phyloP scores from a whole-genome alignment of 2,888 invertebrate species.

The Tubulanus polymorphus region DNA sequence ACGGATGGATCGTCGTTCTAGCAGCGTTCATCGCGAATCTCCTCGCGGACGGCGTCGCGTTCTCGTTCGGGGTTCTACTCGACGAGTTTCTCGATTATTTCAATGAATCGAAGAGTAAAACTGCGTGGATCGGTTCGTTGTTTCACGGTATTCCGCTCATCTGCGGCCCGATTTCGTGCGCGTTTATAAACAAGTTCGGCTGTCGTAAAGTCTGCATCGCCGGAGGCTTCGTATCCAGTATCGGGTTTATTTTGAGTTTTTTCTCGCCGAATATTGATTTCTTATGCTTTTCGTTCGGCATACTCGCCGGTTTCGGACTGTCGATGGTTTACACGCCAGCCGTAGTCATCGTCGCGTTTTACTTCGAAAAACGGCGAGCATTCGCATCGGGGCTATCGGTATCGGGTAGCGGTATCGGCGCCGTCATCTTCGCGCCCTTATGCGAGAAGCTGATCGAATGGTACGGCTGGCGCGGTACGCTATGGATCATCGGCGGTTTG shows the following conservation, averaged over 20 bases:
- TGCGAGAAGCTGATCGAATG: constrained; percentile 39
- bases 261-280: constrained; percentile 39
- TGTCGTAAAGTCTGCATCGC: constrained; percentile 44
- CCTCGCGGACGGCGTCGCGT: constrained; percentile 87
- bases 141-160: constrained; percentile 85
- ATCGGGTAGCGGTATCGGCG: constrained; percentile 52
- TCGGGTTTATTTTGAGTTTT: constrained; percentile 42
- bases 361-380: constrained; percentile 51
- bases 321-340: constrained; percentile 51
- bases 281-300: constrained; percentile 49
- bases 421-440: constrained; percentile 48
- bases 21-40: constrained; percentile 85
- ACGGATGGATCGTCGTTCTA: constrained; percentile 89
- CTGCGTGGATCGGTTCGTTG: constrained; percentile 84
- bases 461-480: constrained; percentile 49
- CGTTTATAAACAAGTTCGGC: constrained; percentile 47
- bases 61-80: constrained; percentile 86
- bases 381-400: constrained; percentile 52
- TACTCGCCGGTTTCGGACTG: constrained; percentile 48
- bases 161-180: constrained; percentile 50
- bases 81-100: constrained; percentile 82
- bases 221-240: constrained; percentile 43
- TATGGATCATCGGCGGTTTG: constrained; percentile 46
- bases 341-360: constrained; percentile 50
- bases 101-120: constrained; percentile 77